Conservation (phyloP, 2,113 vertebrate genomes). For the Paradoxurus hermaphroditus region DNA sequence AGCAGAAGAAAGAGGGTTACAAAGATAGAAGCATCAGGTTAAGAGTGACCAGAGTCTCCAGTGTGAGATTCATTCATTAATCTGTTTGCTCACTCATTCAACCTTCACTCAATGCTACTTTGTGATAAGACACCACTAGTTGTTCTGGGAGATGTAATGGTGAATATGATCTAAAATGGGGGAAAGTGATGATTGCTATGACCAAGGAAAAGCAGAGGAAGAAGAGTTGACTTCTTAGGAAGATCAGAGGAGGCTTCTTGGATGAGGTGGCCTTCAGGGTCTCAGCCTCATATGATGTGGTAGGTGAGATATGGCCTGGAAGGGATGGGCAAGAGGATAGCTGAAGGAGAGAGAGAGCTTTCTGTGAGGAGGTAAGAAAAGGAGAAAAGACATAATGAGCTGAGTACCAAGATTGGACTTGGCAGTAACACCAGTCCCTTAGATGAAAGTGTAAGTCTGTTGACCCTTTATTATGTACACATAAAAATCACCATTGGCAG, state of each 20-base stretch:
- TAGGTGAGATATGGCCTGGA: neutral
- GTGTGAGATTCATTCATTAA: neutral
- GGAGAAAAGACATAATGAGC: neutral
- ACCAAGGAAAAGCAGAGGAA: neutral
- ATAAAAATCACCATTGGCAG: slow-evolving; percentile 14
- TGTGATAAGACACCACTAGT: neutral
- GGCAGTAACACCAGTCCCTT: neutral
- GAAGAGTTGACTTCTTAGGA: neutral
- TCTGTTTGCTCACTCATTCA: neutral
- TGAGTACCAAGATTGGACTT: neutral
- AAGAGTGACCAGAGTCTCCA: neutral
- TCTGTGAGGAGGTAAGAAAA: neutral
- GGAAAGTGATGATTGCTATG: neutral
- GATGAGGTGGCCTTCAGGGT: neutral
- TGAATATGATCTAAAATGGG: neutral
- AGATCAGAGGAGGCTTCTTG: neutral
- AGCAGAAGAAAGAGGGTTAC: neutral
- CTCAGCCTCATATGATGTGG: neutral
- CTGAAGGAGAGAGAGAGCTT: neutral
- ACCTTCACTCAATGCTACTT: neutral
- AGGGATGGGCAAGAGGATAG: neutral
- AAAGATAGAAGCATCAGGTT: neutral
- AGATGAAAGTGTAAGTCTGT: neutral
- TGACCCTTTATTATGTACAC: neutral
- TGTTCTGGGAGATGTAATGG: neutral